Evolutionary conservation across 2,888 invertebrate genomes (phyloP).

Genomic region (Lepeophtheirus nordmannii): DNA sequence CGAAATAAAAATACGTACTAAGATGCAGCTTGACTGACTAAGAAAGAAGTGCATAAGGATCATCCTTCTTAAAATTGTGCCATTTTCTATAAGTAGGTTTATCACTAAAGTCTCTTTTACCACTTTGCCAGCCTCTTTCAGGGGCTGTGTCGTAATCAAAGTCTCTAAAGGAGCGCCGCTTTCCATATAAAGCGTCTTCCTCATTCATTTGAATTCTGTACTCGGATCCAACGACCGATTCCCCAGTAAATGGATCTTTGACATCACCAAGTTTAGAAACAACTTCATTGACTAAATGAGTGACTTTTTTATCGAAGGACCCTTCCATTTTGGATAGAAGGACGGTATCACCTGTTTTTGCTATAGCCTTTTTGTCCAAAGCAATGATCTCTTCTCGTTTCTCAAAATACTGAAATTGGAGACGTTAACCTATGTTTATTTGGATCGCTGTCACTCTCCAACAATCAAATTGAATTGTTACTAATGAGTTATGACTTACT

Average conservation of each 20-base stretch:
- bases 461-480: background rate
- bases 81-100: background rate
- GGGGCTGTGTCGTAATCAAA: background rate
- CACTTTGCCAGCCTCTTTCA: constrained; percentile 2
- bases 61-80: background rate
- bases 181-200: background rate
- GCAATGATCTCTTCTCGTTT: background rate
- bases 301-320: background rate
- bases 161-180: background rate
- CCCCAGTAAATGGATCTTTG: background rate
- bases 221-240: background rate
- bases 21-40: no score
- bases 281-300: background rate
- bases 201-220: background rate
- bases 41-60: background rate
- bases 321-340: background rate
- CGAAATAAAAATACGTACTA: no score
- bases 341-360: background rate
- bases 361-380: background rate
- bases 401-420: background rate
- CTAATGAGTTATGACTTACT: background rate
- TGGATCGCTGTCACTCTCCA: background rate
- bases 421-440: background rate
- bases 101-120: background rate
- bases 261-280: background rate